Base-by-base conservation (phyloP, 2,888 invertebrate species). In the Drosophila birchii region DNA sequence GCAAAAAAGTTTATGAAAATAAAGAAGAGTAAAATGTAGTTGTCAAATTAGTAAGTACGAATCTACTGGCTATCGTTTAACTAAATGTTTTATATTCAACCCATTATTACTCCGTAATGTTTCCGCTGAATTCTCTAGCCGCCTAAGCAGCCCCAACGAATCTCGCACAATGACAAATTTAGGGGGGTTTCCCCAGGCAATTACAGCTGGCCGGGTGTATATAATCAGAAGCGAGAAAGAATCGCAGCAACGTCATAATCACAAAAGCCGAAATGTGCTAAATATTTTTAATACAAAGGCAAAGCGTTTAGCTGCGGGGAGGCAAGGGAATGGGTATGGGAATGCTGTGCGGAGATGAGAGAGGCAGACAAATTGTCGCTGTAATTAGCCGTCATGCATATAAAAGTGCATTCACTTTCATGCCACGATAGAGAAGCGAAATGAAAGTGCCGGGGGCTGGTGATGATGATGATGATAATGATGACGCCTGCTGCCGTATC, bases 351-450 rank as follows among this genome's bases (percentile, higher is more conserved):
- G 39, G 38, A 3, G 32, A 16, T 20, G 53, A 16, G 67, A 62
- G 63, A 63, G 76, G 79, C 77, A 77, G 85, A 84, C 85, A 84
- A 86, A 85, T 85, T 86, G 85, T 84, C 86, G 76, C 78, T 79
- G 86, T 84, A 84, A 84, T 84, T 84, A 87, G 83, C 88, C 69
- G 60, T 73, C 76, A 84, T 84, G 83, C 82, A 86, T 86, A 86
- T 81, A 81, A 88, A 86, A 86, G 81, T 86, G 81, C 88, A 86
- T 86, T 86, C 85, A 88, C 85, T 86, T 86, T 86, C 84, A 79
- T 78, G 67, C 76, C 64, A 64, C 71, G 86, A 43, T 41, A 56
- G 58, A 36, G 36, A 26, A 44, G 58, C 51, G 45, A 54, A 34
- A 32, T 51, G 41, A 23, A 41, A 36, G 39, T 56, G 57, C 56